Evolutionary conservation across 1,140 invertebrate genomes (phyloP).

Genomic region (Drosophila oshimai): DNA sequence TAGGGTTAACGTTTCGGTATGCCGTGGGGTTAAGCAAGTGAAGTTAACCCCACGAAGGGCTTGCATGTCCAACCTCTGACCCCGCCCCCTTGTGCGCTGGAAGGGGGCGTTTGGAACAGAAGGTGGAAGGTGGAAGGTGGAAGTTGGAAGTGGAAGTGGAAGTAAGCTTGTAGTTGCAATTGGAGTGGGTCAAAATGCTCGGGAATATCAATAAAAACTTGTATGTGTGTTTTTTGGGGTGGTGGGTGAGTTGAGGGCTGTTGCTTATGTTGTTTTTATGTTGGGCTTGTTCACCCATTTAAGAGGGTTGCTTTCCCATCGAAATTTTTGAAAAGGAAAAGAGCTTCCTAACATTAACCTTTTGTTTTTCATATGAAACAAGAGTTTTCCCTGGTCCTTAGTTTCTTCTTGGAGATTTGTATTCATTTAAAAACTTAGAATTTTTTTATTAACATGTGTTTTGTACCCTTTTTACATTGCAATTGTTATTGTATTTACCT

Average conservation of each 20-base stretch:
- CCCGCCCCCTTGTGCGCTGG: neutral
- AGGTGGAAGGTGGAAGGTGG: neutral
- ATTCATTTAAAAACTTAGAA: no score
- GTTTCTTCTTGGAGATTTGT: no score
- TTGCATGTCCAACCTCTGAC: conserved; percentile 7
- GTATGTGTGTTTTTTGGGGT: neutral
- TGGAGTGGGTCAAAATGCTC: neutral
- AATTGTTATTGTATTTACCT: no score
- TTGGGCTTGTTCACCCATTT: neutral
- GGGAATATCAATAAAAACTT: conserved; percentile 10
- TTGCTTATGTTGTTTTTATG: neutral
- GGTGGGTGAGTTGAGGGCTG: neutral
- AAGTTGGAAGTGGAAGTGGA: neutral
- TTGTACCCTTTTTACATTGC: no score
- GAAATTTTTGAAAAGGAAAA: neutral
- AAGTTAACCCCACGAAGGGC: neutral
- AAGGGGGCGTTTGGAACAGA: neutral
- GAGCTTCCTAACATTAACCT: no score
- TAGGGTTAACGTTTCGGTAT: neutral
- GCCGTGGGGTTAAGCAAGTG: neutral
- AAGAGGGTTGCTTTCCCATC: conserved; percentile 31
- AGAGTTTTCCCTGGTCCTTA: no score
- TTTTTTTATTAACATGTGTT: no score
- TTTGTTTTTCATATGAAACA: no score
- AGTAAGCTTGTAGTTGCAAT: neutral